Evolutionary conservation across 2,797 vertebrate genomes (phyloP), one percentile per base, ranked within the genome.

Genomic region (Periparus ater): DNA sequence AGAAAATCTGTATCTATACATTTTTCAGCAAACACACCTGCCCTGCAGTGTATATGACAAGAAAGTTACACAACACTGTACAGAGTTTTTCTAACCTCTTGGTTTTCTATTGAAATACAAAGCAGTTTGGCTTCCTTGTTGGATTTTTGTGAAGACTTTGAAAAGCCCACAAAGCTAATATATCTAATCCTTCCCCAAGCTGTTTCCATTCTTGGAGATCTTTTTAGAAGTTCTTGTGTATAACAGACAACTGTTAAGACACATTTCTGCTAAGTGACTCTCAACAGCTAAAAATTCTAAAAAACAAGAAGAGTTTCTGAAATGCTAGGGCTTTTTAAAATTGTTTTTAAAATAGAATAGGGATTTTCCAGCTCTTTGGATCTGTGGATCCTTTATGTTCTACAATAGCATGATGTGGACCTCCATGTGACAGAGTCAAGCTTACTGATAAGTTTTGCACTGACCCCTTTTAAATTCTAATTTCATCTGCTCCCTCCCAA

Each of bases 201-300:
- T 70, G 51, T 50, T 88, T 73, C 89, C 44, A 57, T 80, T 90
- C 91, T 63, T 88, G 30, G 48, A 91, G 75, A 66, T 45, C 54
- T 88, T 87, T 83, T 47, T 0, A 80, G 50, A 91, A 67, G 50
- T 86, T 81, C 58, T 29, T 63, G 7, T 62, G 50, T 72, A 23
- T 83, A 91, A 78, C 36, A 89, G 85, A 82, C 74, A 90, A 90
- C 76, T 54, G 82, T 40, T 89, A 89, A 82, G 77, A 79, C 65
- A 75, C 26, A 22, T 84, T 85, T 54, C 84, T 89, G 53, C 61
- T 70, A 40, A 2, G 17, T 61, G 71, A 77, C 74, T 93, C 85
- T 74, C 72, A 81, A 67, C 32, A 84, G 44, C 76, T 73, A 73
- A 89, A 79, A 91, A 67, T n/a, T 42, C 60, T 70, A 58, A 47